Percentiles rank a stretch among this genome's conserved stretches.
Conservation (phyloP, 1,140 invertebrate genomes). For the Rhyacophila brunnea region DNA sequence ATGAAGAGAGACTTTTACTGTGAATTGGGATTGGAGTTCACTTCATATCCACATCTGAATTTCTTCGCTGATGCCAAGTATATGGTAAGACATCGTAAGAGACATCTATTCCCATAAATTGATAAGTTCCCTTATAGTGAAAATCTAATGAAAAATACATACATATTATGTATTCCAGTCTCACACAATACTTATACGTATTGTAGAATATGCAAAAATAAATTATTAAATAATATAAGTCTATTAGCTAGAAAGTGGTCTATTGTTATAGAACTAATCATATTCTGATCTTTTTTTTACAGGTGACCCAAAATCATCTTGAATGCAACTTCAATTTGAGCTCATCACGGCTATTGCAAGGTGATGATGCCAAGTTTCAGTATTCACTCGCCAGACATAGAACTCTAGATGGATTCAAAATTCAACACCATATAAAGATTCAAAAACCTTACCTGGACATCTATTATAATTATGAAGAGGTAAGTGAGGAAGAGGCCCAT, state of each 20-base stretch:
- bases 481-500: no score
- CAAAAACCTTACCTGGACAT: constrained; percentile 41
- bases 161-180: no score
- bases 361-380: constrained; percentile 40
- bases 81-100: constrained; percentile 53
- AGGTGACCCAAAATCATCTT: constrained; percentile 49
- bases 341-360: constrained; percentile 38
- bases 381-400: constrained; percentile 40
- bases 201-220: no score
- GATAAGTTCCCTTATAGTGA: no score
- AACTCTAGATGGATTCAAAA: constrained; percentile 43
- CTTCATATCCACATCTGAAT: constrained; percentile 74
- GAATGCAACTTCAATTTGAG: constrained; percentile 49
- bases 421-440: constrained; percentile 43
- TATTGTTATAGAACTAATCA: no score
- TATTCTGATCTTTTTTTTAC: constrained; percentile 21
- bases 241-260: no score
- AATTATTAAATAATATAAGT: no score
- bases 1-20: constrained; percentile 62
- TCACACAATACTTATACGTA: no score
- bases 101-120: no score
- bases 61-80: constrained; percentile 66
- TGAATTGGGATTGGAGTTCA: constrained; percentile 65
- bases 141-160: no score
- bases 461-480: constrained; percentile 46